Evolutionary conservation across 2,113 vertebrate species (phyloP).

Genomic region (Carassius auratus): DNA sequence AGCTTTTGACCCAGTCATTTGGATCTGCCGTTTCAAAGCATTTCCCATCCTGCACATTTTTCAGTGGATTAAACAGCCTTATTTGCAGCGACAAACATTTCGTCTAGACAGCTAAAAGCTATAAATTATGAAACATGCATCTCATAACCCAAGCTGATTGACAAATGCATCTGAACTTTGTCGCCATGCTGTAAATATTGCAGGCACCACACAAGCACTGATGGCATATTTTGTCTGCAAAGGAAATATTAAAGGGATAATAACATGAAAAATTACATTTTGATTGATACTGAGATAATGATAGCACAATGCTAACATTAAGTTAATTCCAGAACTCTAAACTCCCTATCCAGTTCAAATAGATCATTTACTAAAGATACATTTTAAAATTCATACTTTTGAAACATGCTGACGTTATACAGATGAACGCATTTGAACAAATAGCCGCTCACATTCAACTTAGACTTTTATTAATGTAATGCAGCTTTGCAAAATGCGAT

Average conservation of each 20-base stretch:
- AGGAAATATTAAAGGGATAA: neutral
- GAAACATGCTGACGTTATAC: neutral
- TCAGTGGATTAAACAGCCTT: constrained; percentile 44
- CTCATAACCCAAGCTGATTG: constrained; percentile 16
- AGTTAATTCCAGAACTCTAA: neutral
- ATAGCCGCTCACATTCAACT: neutral
- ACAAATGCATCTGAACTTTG: constrained; percentile 50
- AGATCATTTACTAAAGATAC: too few relatives aligned
- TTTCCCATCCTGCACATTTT: constrained; percentile 37
- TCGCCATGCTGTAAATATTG: neutral
- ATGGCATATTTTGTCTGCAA: neutral
- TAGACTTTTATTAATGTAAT: neutral
- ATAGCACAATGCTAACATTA: neutral
- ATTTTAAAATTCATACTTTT: neutral
- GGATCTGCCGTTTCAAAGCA: constrained; percentile 27
- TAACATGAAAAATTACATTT: neutral
- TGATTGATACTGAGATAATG: neutral
- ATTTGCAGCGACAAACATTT: constrained; percentile 39
- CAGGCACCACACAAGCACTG: neutral
- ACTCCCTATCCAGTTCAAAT: too few relatives aligned
- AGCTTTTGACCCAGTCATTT: constrained; percentile 59
- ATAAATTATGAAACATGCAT: constrained; percentile 50
- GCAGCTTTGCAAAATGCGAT: neutral
- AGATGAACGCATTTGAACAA: neutral
- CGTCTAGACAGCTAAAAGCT: constrained; percentile 24